Evolutionary conservation across 23 tunicate species (phyloP).

Genomic region (Phallusia fumigata): DNA sequence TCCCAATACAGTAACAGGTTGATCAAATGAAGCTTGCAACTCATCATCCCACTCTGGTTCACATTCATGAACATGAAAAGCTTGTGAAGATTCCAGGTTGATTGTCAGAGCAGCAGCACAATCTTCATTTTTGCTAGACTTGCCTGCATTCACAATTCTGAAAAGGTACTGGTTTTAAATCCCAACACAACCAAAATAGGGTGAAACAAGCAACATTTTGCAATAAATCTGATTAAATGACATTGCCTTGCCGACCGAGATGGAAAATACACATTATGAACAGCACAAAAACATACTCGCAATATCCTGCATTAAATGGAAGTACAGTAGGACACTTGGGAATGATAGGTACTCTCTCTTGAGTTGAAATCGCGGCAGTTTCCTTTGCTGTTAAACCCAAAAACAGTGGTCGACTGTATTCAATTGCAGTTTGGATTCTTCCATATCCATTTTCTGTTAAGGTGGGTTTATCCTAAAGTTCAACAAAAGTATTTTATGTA

Average conservation of each 20-base stretch:
- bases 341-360: slow-evolving; percentile 6
- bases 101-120: slow-evolving; percentile 49
- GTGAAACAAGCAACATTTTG: no score
- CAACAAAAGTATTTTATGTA: not conserved
- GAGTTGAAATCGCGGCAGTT: not conserved
- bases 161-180: no score
- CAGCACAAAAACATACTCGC: slow-evolving; percentile 33
- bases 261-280: not conserved
- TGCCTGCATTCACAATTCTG: slow-evolving; percentile 49
- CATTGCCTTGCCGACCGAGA: no score
- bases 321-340: slow-evolving; percentile 21
- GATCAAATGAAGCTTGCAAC: no score
- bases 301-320: slow-evolving; percentile 53
- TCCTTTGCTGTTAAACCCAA: slow-evolving; percentile 30
- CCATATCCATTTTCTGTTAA: slow-evolving; percentile 6
- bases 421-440: slow-evolving; percentile 11
- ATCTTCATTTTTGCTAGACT: slow-evolving; percentile 40
- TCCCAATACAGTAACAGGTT: no score
- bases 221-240: no score
- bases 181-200: no score
- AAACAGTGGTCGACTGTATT: slow-evolving; percentile 36
- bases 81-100: slow-evolving; percentile 1
- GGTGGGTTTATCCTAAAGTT: not conserved
- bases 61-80: not conserved
- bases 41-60: no score